Percentiles rank a stretch among this genome's conserved stretches.
phyloP scores from a whole-genome alignment of 2,113 vertebrate genomes.

The Eptatretus burgeri region DNA sequence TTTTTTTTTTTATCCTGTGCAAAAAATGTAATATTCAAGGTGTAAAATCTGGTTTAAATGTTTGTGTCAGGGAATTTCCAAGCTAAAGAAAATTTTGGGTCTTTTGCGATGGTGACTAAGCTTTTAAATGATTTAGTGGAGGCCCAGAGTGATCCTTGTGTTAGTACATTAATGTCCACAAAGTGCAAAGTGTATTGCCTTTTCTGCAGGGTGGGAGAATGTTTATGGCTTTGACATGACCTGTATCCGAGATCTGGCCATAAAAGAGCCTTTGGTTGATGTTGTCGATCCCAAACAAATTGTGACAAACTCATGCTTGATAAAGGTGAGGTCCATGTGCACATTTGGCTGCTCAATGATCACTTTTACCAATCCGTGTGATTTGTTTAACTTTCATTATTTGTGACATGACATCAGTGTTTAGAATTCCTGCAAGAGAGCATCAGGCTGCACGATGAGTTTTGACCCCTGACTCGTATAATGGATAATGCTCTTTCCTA shows the following conservation, averaged over 20 bases:
- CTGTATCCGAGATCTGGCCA: slow-evolving; percentile 79
- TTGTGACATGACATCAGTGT: neutral
- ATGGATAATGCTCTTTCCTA: slow-evolving; percentile 1
- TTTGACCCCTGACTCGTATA: neutral
- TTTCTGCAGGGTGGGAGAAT: slow-evolving; percentile 77
- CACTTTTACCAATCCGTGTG: neutral
- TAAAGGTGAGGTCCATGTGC: slow-evolving; percentile 36
- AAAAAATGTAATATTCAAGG: too few species aligned
- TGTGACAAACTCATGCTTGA: slow-evolving; percentile 77
- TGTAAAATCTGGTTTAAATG: too few species aligned
- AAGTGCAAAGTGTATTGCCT: slow-evolving; percentile 8
- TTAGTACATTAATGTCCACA: too few species aligned
- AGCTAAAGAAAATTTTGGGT: too few species aligned
- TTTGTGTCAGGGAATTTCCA: too few species aligned
- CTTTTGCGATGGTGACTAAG: too few species aligned
- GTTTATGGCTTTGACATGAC: slow-evolving; percentile 98
- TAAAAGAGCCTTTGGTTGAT: slow-evolving; percentile 86
- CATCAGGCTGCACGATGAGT: neutral
- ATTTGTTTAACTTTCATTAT: neutral
- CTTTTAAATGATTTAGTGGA: too few species aligned
- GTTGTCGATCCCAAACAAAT: slow-evolving; percentile 87
- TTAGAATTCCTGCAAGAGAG: neutral
- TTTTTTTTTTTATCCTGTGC: too few species aligned
- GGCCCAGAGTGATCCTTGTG: too few species aligned
- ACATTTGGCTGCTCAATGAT: neutral